phyloP scores from a whole-genome alignment of 2,888 invertebrate genomes.

The Eupeodes luniger region DNA sequence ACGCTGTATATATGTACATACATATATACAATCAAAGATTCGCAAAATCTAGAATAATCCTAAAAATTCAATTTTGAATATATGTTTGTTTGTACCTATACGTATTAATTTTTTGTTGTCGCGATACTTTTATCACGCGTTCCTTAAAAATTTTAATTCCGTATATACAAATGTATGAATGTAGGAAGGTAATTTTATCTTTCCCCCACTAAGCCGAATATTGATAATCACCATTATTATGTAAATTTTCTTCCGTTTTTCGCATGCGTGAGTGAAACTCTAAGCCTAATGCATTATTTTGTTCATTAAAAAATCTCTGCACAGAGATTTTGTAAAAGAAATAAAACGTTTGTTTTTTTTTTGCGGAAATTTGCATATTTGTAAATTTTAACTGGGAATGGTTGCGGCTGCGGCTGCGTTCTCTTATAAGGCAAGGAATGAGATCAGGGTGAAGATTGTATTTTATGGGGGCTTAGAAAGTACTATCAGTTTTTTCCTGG shows the following conservation, averaged over 20 bases:
- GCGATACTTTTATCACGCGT: not conserved
- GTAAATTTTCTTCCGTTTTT: conserved; percentile 47
- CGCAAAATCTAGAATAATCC: too few relatives aligned
- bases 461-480: not conserved
- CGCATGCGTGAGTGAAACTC: conserved; percentile 43
- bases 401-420: not conserved
- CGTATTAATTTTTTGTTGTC: too few relatives aligned
- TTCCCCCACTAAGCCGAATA: conserved; percentile 47
- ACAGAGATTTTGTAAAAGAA: not conserved
- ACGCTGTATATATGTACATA: too few relatives aligned
- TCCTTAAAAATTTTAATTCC: not conserved
- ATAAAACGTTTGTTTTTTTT: not conserved
- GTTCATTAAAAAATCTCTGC: not conserved
- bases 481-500: not conserved
- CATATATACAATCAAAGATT: too few relatives aligned
- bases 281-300: not conserved
- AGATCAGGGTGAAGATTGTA: not conserved
- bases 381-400: conserved; percentile 1
- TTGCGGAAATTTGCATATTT: conserved; percentile 17
- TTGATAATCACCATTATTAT: conserved; percentile 53
- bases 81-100: too few relatives aligned
- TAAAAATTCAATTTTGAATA: too few relatives aligned
- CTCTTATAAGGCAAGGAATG: not conserved
- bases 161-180: not conserved
- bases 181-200: not conserved